Evolutionary conservation across 2,888 invertebrate genomes (phyloP).

Genomic region (Latrodectus hesperus): DNA sequence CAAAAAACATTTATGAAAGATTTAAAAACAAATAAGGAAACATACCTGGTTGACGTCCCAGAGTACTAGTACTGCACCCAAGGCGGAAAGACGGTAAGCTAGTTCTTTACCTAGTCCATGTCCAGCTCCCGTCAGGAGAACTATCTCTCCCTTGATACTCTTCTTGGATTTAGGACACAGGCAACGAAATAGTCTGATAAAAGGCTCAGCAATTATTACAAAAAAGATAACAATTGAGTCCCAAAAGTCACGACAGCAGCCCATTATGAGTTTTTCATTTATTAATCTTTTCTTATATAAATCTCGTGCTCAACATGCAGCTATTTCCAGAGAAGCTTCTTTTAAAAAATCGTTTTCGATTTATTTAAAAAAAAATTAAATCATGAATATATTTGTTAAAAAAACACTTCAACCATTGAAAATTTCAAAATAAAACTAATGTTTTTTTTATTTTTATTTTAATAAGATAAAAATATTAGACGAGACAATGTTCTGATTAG

Average conservation of each 20-base stretch:
- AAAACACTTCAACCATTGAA: too few species aligned
- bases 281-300: neutral
- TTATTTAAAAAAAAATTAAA: too few species aligned
- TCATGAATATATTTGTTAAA: too few species aligned
- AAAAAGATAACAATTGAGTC: conserved; percentile 30
- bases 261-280: neutral
- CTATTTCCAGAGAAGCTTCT: too few species aligned
- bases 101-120: conserved; percentile 62
- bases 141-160: conserved; percentile 54
- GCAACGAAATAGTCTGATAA: conserved; percentile 15
- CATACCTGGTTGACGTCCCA: conserved; percentile 66
- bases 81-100: conserved; percentile 23
- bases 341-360: too few species aligned
- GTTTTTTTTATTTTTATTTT: too few species aligned
- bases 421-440: too few species aligned
- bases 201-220: conserved; percentile 45
- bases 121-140: conserved; percentile 60
- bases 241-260: conserved; percentile 16
- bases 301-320: neutral
- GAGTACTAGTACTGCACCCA: conserved; percentile 50
- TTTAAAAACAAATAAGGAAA: neutral
- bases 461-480: too few species aligned
- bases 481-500: too few species aligned
- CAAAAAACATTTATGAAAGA: too few species aligned
- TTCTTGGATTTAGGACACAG: conserved; percentile 34